Base-by-base conservation (phyloP, 1,140 invertebrate species). In the Lucilia sericata region DNA sequence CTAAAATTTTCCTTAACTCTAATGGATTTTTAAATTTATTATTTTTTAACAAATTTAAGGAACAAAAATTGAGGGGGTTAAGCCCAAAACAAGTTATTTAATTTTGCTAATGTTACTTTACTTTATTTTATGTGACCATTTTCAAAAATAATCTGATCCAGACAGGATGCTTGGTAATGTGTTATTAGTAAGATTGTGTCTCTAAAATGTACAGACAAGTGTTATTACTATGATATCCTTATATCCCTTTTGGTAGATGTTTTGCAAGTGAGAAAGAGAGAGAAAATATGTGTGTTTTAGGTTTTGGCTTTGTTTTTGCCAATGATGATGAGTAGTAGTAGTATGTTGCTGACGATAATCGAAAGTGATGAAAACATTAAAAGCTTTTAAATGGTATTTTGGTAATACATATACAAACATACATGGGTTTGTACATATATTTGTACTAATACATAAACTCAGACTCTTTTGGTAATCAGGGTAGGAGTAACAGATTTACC, bases 281-380 rank as follows among this genome's bases (percentile, higher is more conserved):
- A 17, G 5, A 17, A 14, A n/a, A 30, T 30, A 3, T 65, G 14
- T n/a, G 55, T n/a, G 65, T 70, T 70, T 70, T 9, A 70, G 21
- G 19, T 70, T 19, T 70, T 70, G 65, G 19, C 21, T 70, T 70
- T 70, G 65, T 70, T 70, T 70, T 70, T 25, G 55, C 13, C 55
- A 36, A 75, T 34, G 74, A 75, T 75, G 74, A 34, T 47, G 74
- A 12, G 36, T 30, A 30, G 25, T 30, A 30, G 25, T 30, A 30
- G 25, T 30, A 34, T 47, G 75, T n/a, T 78, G 75, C 13, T 47
- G 75, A 78, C 42, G 75, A 78, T 78, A 80, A 80, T 80, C 76
- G 76, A 80, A 80, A 80, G 76, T 80, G 76, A 80, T 80, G 47
- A 80, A 80, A 80, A 49, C 76, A 80, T 49, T 80, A 80, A 80